These are phyloP conservation scores for Barbus barbus DNA, from an alignment of 2,113 vertebrate genomes.

Conservation along the genomic window DNA sequence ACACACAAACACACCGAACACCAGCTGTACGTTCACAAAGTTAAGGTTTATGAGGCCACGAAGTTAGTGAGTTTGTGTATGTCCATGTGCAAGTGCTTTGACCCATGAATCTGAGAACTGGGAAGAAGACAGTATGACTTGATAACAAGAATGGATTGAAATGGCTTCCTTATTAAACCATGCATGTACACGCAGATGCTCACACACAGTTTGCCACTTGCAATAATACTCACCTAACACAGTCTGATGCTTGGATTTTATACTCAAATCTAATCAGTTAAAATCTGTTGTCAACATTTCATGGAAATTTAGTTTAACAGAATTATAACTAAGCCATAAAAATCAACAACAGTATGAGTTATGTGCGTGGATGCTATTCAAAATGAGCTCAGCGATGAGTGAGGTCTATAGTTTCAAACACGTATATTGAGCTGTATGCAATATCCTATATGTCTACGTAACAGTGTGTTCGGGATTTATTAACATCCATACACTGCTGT, in stretches of 20 bases:
- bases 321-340: neutral
- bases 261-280: neutral
- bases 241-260: neutral
- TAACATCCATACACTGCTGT: neutral
- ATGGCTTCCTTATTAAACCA: conserved; percentile 15
- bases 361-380: conserved; percentile 1
- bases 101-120: conserved; percentile 22
- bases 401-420: conserved; percentile 8
- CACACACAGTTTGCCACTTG: neutral
- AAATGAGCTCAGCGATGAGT: conserved; percentile 3
- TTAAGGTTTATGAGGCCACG: conserved; percentile 22
- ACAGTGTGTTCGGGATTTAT: conserved; percentile 5
- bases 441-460: neutral
- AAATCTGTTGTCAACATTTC: neutral
- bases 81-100: conserved; percentile 25
- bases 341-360: neutral
- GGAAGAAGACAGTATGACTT: neutral
- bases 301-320: neutral
- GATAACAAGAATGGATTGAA: neutral
- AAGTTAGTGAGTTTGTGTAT: conserved; percentile 34
- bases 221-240: neutral
- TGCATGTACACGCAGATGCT: neutral
- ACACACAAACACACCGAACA: conserved; percentile 22
- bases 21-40: conserved; percentile 9
- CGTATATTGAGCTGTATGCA: neutral